These are phyloP conservation scores for Tortrix viridana DNA, from an alignment of 2,888 invertebrate genomes.

Conservation along the genomic window DNA sequence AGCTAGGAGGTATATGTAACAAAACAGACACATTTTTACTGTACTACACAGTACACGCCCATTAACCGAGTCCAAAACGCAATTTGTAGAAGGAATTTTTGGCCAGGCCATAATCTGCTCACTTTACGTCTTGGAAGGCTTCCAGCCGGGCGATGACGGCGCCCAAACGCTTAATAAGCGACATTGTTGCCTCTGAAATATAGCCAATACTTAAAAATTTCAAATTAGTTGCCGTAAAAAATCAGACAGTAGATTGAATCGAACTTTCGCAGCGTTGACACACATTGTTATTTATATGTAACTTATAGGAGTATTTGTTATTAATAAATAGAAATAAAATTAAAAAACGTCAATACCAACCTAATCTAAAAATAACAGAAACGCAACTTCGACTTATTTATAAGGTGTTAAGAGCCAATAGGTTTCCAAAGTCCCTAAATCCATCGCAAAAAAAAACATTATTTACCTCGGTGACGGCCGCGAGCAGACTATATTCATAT, in stretches of 20 bases:
- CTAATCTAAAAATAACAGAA: no score
- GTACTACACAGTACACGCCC: background rate
- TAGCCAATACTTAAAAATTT: slow-evolving; percentile 11
- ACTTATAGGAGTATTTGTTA: no score
- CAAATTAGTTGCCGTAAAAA: background rate
- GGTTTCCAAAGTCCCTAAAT: no score
- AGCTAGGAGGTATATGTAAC: background rate
- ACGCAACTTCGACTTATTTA: no score
- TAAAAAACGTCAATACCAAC: no score
- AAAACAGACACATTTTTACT: slow-evolving; percentile 3
- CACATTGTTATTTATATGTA: no score
- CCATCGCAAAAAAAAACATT: no score
- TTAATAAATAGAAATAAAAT: no score
- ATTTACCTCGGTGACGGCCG: no score
- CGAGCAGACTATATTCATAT: no score
- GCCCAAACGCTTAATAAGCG: slow-evolving; percentile 37
- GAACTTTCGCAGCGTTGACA: background rate
- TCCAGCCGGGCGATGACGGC: slow-evolving; percentile 42
- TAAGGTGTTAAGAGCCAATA: no score
- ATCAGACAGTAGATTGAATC: background rate
- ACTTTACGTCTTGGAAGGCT: slow-evolving; percentile 44
- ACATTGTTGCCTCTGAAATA: slow-evolving; percentile 22
- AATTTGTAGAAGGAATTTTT: slow-evolving; percentile 42
- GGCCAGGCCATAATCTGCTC: slow-evolving; percentile 42
- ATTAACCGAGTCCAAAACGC: slow-evolving; percentile 35